Base-by-base conservation (phyloP, 1,140 invertebrate genomes). In the Spodoptera litura region DNA sequence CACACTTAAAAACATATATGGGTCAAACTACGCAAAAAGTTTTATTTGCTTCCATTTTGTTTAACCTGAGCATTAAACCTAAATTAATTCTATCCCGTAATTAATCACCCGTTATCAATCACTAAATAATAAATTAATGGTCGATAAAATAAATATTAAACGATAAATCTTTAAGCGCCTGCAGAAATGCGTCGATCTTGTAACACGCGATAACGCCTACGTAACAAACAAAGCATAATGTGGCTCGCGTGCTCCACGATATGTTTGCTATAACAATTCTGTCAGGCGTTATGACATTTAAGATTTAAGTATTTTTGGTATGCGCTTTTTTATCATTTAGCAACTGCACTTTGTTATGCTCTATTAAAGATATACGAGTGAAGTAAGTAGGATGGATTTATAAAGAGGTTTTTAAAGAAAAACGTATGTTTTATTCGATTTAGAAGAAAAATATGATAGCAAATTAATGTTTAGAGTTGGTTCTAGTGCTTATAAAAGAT, bases 321-420 rank as follows among this genome's bases (percentile, higher is more conserved):
- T 52, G 72, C 58, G 20, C 3, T 52, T 74, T 74, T 74, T 74
- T 62, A 49, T 44, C 72, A 31, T 61, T 15, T 4, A 5, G 15
- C 61, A 64, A 64, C 61, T 49, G 61, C 44, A 38, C 61, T 64
- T 13, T 44, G 56, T 35, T 52, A 61, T 62, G 72, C 72, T 75
- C 72, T 75, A 75, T 62, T 75, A 62, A 75, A 61, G 56, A 52
- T 75, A n/a, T 75, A 62, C 58, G 20, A 53, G 13, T 70, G 72
- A 62, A 62, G 25, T 56, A 73, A 73, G 56, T 51, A 9, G 15
- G 51, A 73, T 38, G 38, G 71, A 73, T 73, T 35, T 49, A 58
- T 35, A 13, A 53, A 13, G 51, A 5, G 3, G 12, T 56, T 38
- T 35, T 64, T 49, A 64, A 27, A 38, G 35, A 49, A 38, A 13